Base-by-base conservation (phyloP, 2,113 vertebrate species). In the Myotis yumanensis region DNA sequence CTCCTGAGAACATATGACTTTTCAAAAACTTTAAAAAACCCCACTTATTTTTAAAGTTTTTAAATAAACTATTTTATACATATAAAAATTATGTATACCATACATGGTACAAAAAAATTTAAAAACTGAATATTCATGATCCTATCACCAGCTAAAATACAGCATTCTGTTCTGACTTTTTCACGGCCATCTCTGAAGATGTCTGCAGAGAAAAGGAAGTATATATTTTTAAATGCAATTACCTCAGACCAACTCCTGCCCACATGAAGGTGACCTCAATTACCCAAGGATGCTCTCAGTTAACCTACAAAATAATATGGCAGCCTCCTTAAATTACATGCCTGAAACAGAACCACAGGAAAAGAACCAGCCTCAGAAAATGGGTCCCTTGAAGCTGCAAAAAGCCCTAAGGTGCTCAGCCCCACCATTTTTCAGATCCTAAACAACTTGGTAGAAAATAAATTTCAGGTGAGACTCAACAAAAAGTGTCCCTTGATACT, bases 251-350 rank as follows among this genome's bases (percentile, higher is more conserved):
- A 69, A 43, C 66, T 68, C n/a, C 89, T 91, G 52, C 46, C 66
- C 86, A 77, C 77, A 87, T 51, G 40, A 93, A 93, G n/a, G 59
- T 95, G 96, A 93, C 89, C 95, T 94, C 94, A 96, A 96, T 97
- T 96, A 96, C 66, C 59, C 80, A 73, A 89, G 73, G 73, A 96
- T 76, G 86, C 25, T 17, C 48, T 86, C 43, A 72, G 46, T 94
- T 96, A 96, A 87, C 89, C 84, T 96, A 68, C 83, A 64, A 89
- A 93, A 64, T 91, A 93, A 94, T 62, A 95, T 32, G 84, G 69
- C 83, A 87, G 59, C 40, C 59, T 43, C 94, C 59, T 77, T 81
- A 91, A 96, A 96, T 90, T 95, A 80, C 35, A 79, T 66, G 9
- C 28, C 35, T 68, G 35, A 80, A 28, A 80, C 2, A 59, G 83